These are phyloP conservation scores for Gracilinanus agilis DNA, from an alignment of 2,113 vertebrate species.

Conservation along the genomic window DNA sequence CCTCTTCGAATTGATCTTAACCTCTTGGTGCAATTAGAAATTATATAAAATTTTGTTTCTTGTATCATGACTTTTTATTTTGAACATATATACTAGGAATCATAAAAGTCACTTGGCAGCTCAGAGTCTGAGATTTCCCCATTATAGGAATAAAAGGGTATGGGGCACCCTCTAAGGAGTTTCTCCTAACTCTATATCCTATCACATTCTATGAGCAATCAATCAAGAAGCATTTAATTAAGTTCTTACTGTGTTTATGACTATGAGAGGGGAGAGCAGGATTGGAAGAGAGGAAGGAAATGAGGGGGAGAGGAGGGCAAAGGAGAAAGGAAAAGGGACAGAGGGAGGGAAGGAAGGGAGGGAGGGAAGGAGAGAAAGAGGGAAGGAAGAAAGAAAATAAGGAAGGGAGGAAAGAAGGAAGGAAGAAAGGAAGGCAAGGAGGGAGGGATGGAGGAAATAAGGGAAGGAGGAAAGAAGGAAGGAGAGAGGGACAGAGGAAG, in stretches of 20 bases:
- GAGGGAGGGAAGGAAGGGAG: not conserved
- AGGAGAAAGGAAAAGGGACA: too few relatives aligned
- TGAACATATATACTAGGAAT: not conserved
- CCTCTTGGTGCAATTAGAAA: not conserved
- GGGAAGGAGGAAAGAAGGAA: fast-evolving
- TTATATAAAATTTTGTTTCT: not conserved
- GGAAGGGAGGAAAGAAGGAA: too few relatives aligned
- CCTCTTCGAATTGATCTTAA: not conserved
- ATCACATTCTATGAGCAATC: not conserved
- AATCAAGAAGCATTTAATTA: not conserved
- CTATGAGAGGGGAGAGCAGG: not conserved
- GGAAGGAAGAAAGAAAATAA: fast-evolving
- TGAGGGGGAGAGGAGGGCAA: too few relatives aligned
- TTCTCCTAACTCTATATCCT: not conserved
- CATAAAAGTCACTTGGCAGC: not conserved
- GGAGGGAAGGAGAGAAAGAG: not conserved
- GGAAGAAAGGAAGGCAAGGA: not conserved
- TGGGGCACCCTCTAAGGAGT: not conserved
- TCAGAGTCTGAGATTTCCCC: not conserved
- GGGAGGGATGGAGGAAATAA: not conserved
- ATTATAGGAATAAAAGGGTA: not conserved
- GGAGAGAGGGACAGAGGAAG: too few relatives aligned
- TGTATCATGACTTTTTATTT: not conserved
- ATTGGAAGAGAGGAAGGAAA: not conserved
- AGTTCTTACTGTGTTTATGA: not conserved